Percentiles rank a stretch among this genome's conserved stretches.
These are phyloP conservation scores for Thalassaphorura encarpata DNA, from an alignment of 1,140 invertebrate genomes.

Conservation along the genomic window DNA sequence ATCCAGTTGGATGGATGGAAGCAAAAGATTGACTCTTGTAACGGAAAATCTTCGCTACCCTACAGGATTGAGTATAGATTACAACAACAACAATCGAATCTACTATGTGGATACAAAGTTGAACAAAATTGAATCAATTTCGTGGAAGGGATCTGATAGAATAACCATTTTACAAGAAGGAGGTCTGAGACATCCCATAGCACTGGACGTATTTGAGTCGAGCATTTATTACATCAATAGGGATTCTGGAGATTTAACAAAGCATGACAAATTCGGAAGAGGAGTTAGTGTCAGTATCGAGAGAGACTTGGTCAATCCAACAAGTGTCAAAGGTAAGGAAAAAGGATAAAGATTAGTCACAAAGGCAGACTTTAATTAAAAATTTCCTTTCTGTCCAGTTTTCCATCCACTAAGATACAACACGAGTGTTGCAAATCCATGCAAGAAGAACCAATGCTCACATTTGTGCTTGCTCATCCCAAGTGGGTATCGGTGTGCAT, in stretches of 20 bases:
- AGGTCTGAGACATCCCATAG: constrained; percentile 64
- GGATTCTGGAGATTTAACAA: constrained; percentile 68
- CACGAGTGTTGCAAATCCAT: constrained; percentile 58
- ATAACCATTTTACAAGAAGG: constrained; percentile 60
- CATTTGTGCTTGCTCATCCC: constrained; percentile 87
- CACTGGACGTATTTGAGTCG: constrained; percentile 87
- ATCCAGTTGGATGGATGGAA: constrained; percentile 91
- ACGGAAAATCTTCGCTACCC: constrained; percentile 69
- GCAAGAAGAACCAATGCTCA: constrained; percentile 60
- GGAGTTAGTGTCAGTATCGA: constrained; percentile 75
- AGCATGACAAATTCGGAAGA: constrained; percentile 90
- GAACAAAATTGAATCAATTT: constrained; percentile 83
- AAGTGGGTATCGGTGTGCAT: constrained; percentile 67
- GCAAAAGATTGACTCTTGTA: constrained; percentile 65
- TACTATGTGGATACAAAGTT: constrained; percentile 95
- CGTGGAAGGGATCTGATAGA: constrained; percentile 67
- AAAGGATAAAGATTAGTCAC: background rate
- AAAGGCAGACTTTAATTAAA: constrained; percentile 25
- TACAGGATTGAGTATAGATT: constrained; percentile 79
- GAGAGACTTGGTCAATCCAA: constrained; percentile 66
- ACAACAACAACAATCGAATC: constrained; percentile 72
- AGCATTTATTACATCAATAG: constrained; percentile 78
- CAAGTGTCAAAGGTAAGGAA: constrained; percentile 61
- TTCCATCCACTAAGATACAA: constrained; percentile 74
- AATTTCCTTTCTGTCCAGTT: constrained; percentile 43